Conservation (phyloP, 2,888 invertebrate species). For the Odontocolon sp. region DNA sequence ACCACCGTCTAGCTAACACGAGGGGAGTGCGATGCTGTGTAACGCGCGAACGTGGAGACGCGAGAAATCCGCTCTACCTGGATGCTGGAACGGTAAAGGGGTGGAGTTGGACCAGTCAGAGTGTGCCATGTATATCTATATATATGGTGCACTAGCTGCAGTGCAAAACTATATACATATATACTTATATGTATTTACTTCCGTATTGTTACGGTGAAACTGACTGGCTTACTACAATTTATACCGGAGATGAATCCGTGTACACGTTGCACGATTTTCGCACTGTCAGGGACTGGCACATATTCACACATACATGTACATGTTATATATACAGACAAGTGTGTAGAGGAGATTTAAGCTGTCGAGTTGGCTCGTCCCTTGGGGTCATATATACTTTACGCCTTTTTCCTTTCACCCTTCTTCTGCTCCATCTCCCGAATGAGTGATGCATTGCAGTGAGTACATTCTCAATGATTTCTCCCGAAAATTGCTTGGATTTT, state of each 20-base stretch:
- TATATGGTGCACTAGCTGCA: constrained; percentile 1
- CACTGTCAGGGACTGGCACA: constrained; percentile 2
- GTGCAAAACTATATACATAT: constrained; percentile 5
- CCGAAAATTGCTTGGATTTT: constrained; percentile 1
- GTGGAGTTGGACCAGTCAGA: constrained; percentile 1
- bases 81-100: constrained; percentile 35
- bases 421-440: background rate
- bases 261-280: constrained; percentile 17
- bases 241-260: background rate
- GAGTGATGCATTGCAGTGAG: background rate
- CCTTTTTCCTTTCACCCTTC: background rate
- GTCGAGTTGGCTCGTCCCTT: background rate
- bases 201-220: too few species aligned
- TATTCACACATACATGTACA: background rate
- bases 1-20: constrained; percentile 69
- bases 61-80: constrained; percentile 74
- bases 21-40: constrained; percentile 76
- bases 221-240: too few species aligned
- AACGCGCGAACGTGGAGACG: constrained; percentile 72
- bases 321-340: background rate
- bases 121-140: constrained; percentile 23
- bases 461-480: background rate
- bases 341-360: background rate
- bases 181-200: too few species aligned
- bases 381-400: background rate